Percentiles rank a stretch among this genome's conserved stretches.
These are phyloP conservation scores for Chiloscyllium plagiosum DNA, from an alignment of 2,113 vertebrate species.

Conservation along the genomic window DNA sequence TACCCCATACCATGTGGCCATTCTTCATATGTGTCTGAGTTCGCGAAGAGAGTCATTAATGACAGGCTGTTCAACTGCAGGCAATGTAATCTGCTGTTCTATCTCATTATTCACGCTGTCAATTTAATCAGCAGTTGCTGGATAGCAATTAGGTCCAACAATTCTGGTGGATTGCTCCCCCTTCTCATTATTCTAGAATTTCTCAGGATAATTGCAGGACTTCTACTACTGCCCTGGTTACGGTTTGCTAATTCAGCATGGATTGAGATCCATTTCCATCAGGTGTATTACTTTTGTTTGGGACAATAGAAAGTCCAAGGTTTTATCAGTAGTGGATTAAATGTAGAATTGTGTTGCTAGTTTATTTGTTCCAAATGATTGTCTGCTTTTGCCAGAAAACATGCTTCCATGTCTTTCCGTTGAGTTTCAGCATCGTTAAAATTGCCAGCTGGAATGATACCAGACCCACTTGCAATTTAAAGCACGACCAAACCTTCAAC, in stretches of 20 bases:
- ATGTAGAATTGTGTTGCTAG: background rate
- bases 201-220: background rate
- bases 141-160: background rate
- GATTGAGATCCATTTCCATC: background rate
- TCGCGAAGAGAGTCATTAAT: background rate
- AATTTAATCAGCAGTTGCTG: background rate
- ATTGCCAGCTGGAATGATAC: background rate
- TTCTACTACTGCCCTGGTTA: background rate
- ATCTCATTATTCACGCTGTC: background rate
- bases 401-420: background rate
- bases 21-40: background rate
- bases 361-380: background rate
- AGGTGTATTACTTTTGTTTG: background rate
- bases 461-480: background rate
- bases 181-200: too few species aligned
- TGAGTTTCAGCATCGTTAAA: background rate
- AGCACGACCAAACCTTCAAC: background rate
- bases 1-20: background rate
- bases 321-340: background rate
- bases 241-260: background rate
- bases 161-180: background rate
- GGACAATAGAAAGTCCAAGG: too few species aligned
- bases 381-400: background rate
- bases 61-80: background rate
- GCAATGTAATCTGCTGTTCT: background rate